These are phyloP conservation scores for Carettochelys insculpta DNA, from an alignment of 2,113 vertebrate genomes.

Conservation along the genomic window DNA sequence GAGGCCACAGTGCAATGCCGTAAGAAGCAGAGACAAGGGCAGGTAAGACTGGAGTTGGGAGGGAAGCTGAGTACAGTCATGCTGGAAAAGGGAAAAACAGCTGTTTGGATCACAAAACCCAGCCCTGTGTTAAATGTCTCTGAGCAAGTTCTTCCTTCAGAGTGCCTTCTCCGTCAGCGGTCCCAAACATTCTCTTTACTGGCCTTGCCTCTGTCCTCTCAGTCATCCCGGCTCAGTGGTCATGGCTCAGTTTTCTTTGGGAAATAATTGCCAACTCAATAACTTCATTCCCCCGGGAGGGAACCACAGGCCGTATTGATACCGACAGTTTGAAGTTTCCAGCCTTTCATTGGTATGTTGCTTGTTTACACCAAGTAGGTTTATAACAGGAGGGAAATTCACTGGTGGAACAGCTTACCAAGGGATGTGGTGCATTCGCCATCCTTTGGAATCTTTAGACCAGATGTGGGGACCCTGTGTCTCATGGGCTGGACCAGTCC, in stretches of 20 bases:
- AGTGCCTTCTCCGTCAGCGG: background rate
- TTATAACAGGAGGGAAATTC: background rate
- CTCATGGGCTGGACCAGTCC: no score
- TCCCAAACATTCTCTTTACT: background rate
- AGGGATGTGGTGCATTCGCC: background rate
- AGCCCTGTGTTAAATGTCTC: background rate
- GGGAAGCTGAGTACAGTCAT: background rate
- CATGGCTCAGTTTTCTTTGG: background rate
- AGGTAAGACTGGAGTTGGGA: background rate
- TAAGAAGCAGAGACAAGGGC: background rate
- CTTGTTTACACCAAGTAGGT: background rate
- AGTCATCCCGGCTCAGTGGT: background rate
- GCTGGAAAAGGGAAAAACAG: background rate
- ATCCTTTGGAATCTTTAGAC: background rate
- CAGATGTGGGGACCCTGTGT: no score
- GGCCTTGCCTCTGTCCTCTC: background rate
- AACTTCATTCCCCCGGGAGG: background rate
- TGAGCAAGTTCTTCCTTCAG: background rate
- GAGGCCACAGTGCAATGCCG: background rate
- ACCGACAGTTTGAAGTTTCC: no score
- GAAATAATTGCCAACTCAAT: background rate
- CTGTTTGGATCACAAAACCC: background rate
- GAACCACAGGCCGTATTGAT: no score
- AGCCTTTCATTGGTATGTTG: rapidly evolving
- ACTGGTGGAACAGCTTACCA: no score